Evolutionary conservation across 2,113 vertebrate species (phyloP).

Genomic region (Aptenodytes patagonicus): DNA sequence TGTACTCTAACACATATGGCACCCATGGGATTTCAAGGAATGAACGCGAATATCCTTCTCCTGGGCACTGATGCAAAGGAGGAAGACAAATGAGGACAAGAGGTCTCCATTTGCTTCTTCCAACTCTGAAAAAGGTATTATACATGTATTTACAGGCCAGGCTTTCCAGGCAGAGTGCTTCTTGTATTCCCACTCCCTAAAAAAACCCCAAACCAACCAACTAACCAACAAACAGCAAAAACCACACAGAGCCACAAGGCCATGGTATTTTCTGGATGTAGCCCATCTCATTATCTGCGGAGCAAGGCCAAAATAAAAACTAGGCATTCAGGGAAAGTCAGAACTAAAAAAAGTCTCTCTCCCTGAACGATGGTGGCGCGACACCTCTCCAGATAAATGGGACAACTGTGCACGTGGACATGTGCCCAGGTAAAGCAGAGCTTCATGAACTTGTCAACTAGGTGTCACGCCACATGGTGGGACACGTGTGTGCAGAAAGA

Average conservation of each 20-base stretch:
- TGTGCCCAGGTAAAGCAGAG: neutral
- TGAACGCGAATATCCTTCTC: neutral
- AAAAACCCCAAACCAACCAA: neutral
- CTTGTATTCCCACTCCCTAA: neutral
- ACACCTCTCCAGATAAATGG: neutral
- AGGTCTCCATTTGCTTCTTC: neutral
- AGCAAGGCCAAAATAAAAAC: neutral
- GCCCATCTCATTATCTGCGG: neutral
- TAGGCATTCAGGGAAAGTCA: neutral
- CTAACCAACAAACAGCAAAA: neutral
- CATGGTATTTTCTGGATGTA: neutral
- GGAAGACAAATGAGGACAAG: conserved; percentile 15
- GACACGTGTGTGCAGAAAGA: fast-evolving
- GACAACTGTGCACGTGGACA: neutral
- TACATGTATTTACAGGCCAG: neutral
- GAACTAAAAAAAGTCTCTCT: neutral
- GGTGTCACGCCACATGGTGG: fast-evolving
- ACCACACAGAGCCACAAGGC: neutral
- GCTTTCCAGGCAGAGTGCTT: neutral
- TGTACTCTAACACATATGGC: fast-evolving
- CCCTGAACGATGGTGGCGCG: neutral
- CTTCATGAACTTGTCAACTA: neutral
- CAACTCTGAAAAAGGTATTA: neutral
- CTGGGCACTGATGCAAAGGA: neutral
- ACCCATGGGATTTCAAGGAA: neutral